Evolutionary conservation across 2,888 invertebrate species (phyloP).

Genomic region (Synergus laeviventris): DNA sequence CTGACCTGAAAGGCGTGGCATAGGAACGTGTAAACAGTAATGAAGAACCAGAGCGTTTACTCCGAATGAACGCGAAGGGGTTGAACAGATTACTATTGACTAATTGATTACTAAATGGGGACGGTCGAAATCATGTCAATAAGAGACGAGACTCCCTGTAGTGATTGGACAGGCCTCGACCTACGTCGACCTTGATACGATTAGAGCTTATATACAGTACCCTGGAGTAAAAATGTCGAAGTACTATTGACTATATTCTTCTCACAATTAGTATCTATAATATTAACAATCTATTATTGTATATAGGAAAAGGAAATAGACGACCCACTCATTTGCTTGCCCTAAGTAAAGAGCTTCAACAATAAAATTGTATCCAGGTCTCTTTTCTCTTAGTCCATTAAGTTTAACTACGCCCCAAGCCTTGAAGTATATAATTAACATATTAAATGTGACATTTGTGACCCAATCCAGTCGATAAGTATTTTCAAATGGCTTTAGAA

Average conservation of each 20-base stretch:
- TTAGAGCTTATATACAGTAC: background rate
- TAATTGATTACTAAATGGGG: background rate
- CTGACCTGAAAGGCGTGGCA: background rate
- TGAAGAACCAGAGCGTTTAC: conserved; percentile 34
- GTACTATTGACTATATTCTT: background rate
- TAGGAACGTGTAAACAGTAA: conserved; percentile 49
- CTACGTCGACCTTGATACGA: conserved; percentile 1
- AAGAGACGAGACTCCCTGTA: background rate
- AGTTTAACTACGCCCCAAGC: background rate
- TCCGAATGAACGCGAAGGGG: conserved; percentile 48
- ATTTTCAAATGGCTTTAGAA: no score
- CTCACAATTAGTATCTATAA: background rate
- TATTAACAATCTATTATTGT: background rate
- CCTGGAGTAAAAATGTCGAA: background rate
- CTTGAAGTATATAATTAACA: background rate
- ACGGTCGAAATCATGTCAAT: background rate
- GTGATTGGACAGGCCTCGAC: background rate
- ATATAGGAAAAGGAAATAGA: background rate
- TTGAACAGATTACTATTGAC: conserved; percentile 28
- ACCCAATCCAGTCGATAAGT: no score
- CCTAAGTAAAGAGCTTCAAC: background rate
- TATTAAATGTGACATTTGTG: no score
- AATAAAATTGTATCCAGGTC: background rate
- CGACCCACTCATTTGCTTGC: background rate
- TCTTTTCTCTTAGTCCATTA: background rate